These are phyloP conservation scores for Lophius americanus DNA, from an alignment of 2,797 vertebrate species.

Conservation along the genomic window DNA sequence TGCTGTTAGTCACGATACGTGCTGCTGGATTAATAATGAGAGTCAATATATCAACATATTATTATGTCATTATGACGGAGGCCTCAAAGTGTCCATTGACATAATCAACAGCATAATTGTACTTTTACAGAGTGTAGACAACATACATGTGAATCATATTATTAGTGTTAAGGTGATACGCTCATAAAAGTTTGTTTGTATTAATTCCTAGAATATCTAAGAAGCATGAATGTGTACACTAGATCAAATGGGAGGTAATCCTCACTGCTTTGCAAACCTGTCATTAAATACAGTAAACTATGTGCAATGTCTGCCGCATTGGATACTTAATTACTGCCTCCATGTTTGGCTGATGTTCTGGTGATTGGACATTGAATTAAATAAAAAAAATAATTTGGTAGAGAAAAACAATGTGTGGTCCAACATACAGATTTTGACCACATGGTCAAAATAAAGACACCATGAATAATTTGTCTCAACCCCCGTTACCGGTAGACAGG, in stretches of 20 bases:
- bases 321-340: background rate
- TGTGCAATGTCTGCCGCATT: background rate
- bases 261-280: background rate
- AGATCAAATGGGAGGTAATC: background rate
- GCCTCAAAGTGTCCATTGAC: no score
- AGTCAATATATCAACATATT: background rate
- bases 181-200: no score
- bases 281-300: background rate
- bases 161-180: no score
- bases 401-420: background rate
- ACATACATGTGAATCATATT: background rate
- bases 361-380: background rate
- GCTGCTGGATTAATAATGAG: slow-evolving; percentile 41
- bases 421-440: background rate
- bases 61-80: background rate
- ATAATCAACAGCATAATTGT: no score
- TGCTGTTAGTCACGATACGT: slow-evolving; percentile 28
- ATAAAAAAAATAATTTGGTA: slow-evolving; percentile 1
- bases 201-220: no score
- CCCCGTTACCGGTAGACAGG: slow-evolving; percentile 1
- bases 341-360: background rate
- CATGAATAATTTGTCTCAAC: slow-evolving; percentile 10
- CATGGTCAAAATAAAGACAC: slow-evolving; percentile 14
- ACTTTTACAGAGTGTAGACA: background rate
- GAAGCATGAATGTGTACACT: no score